phyloP scores from a whole-genome alignment of 92 coral and sea anemone genomes.

The Paragorgia papillata region DNA sequence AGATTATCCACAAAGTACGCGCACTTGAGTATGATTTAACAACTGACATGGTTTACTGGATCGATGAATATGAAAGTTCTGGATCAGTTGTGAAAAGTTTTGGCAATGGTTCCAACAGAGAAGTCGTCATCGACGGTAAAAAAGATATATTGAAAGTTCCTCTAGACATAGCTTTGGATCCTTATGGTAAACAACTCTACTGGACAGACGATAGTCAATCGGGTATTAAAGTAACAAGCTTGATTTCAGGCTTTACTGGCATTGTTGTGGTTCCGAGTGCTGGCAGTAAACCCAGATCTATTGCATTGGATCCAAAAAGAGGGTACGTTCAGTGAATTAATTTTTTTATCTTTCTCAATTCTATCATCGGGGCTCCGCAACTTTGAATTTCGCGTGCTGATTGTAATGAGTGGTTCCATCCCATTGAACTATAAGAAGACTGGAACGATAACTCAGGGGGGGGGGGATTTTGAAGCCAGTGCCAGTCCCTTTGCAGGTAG shows the following conservation, averaged over 20 bases:
- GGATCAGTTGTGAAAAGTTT: constrained; percentile 59
- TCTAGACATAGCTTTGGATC: constrained; percentile 82
- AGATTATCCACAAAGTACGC: constrained; percentile 56
- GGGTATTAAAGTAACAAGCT: constrained; percentile 80
- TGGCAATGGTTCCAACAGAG: constrained; percentile 66
- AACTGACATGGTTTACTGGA: constrained; percentile 84
- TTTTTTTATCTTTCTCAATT: too few relatives aligned
- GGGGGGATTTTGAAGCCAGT: too few relatives aligned
- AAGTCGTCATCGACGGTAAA: constrained; percentile 34
- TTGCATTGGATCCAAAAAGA: constrained; percentile 81
- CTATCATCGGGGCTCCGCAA: too few relatives aligned
- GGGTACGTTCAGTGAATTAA: constrained; percentile 73
- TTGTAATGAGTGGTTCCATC: too few relatives aligned
- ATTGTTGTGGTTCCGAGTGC: constrained; percentile 54
- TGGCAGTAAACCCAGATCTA: constrained; percentile 64
- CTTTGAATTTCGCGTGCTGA: too few relatives aligned
- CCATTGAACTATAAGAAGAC: too few relatives aligned
- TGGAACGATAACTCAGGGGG: too few relatives aligned
- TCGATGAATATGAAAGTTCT: constrained; percentile 42
- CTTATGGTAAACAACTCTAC: constrained; percentile 80
- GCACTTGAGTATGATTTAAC: constrained; percentile 81
- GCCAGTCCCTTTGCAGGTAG: too few relatives aligned
- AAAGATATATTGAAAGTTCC: constrained; percentile 51
- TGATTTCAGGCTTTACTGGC: constrained; percentile 53
- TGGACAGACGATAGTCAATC: constrained; percentile 81